Evolutionary conservation across 2,888 invertebrate genomes (phyloP).

Genomic region (Crocallis elinguaria): DNA sequence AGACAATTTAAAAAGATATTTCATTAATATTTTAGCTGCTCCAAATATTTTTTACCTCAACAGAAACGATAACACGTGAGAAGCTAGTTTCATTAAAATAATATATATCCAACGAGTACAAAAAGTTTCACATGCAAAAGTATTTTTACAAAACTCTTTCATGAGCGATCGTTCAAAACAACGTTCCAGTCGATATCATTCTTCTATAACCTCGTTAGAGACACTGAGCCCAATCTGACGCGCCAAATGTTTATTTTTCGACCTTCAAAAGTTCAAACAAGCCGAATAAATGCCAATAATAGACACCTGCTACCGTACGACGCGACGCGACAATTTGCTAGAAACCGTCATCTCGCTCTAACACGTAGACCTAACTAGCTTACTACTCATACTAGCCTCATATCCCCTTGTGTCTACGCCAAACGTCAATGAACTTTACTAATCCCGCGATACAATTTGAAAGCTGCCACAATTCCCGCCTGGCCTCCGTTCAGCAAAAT

Average conservation of each 20-base stretch:
- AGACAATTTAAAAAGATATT: too few relatives aligned
- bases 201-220: slow-evolving; percentile 6
- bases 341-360: slow-evolving; percentile 48
- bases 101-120: not conserved
- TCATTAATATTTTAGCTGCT: too few relatives aligned
- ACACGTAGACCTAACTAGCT: slow-evolving; percentile 28
- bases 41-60: too few relatives aligned
- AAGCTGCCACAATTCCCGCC: slow-evolving; percentile 8
- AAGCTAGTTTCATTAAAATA: not conserved
- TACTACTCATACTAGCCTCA: slow-evolving; percentile 18
- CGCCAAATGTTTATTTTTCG: slow-evolving; percentile 66
- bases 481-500: slow-evolving; percentile 47
- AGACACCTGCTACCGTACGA: slow-evolving; percentile 74
- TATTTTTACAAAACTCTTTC: slow-evolving; percentile 9
- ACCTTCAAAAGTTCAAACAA: slow-evolving; percentile 80
- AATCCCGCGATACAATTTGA: slow-evolving; percentile 53
- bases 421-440: slow-evolving; percentile 79
- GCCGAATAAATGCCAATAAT: slow-evolving; percentile 70
- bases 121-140: not conserved
- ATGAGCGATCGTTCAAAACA: slow-evolving; percentile 10
- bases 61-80: not conserved
- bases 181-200: slow-evolving; percentile 18
- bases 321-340: slow-evolving; percentile 71
- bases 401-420: slow-evolving; percentile 42
- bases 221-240: slow-evolving; percentile 32